Percentiles rank a stretch among this genome's conserved stretches.
Conservation (phyloP, 2,888 invertebrate species). For the Drosophila seclusa region DNA sequence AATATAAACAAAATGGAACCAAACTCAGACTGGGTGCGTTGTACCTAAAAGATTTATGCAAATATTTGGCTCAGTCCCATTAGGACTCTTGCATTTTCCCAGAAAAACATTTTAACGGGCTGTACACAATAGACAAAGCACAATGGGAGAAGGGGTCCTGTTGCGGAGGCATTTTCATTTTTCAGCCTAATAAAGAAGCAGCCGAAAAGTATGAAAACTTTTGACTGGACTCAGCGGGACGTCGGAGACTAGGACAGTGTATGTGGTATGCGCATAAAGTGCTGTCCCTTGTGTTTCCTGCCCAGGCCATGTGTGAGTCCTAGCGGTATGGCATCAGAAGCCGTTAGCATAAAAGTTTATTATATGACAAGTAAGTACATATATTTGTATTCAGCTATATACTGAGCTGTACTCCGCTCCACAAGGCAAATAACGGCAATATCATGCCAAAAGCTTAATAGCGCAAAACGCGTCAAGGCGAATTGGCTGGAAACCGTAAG, state of each 20-base stretch:
- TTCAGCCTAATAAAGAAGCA: slow-evolving; percentile 75
- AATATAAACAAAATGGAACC: slow-evolving; percentile 44
- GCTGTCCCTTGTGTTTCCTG: slow-evolving; percentile 39
- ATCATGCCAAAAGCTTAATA: slow-evolving; percentile 76
- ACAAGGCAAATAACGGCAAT: slow-evolving; percentile 65
- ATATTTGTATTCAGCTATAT: slow-evolving; percentile 60
- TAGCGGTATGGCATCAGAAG: slow-evolving; percentile 64
- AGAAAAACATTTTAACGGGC: slow-evolving; percentile 74
- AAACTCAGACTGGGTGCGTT: slow-evolving; percentile 4
- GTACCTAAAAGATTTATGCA: slow-evolving; percentile 70
- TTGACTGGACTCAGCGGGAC: slow-evolving; percentile 51
- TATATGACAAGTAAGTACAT: slow-evolving; percentile 76
- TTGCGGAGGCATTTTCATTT: slow-evolving; percentile 60
- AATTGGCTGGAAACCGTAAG: slow-evolving; percentile 75
- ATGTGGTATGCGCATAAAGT: slow-evolving; percentile 58
- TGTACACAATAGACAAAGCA: slow-evolving; percentile 44
- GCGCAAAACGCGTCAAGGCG: slow-evolving; percentile 71
- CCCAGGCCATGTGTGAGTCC: slow-evolving; percentile 59
- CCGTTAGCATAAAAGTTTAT: slow-evolving; percentile 78
- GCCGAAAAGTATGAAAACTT: slow-evolving; percentile 50
- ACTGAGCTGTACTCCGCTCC: slow-evolving; percentile 27
- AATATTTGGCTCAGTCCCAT: slow-evolving; percentile 66
- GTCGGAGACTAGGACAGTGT: slow-evolving; percentile 19
- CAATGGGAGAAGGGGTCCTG: slow-evolving; percentile 24
- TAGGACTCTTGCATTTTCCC: slow-evolving; percentile 72